A percentile compares a stretch with the other conserved stretches of the same genome.
phyloP scores from a whole-genome alignment of 1,140 invertebrate species.

The Notospermus geniculatus region DNA sequence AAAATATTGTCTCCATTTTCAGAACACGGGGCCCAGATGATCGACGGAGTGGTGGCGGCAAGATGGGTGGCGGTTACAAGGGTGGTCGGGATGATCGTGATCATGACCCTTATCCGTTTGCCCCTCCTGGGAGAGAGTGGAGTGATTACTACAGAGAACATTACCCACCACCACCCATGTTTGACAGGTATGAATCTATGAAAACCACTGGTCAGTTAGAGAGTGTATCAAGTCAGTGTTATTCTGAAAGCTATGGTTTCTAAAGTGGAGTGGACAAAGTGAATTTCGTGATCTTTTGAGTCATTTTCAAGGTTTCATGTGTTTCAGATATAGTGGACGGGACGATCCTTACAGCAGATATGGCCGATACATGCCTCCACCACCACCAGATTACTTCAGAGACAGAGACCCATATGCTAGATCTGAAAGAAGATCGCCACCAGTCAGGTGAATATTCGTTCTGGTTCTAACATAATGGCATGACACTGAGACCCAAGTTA shows the following conservation, averaged over 20 bases:
- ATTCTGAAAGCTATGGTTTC: too few species aligned
- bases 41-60: background rate
- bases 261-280: too few species aligned
- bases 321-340: too few species aligned
- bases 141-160: slow-evolving; percentile 27
- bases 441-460: slow-evolving; percentile 3
- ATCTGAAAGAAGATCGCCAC: slow-evolving; percentile 30
- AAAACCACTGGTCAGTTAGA: too few species aligned
- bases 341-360: slow-evolving; percentile 39
- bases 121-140: background rate
- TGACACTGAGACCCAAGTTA: too few species aligned
- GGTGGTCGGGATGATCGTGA: background rate
- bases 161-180: slow-evolving; percentile 35
- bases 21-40: background rate
- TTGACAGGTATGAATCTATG: slow-evolving; percentile 40
- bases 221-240: too few species aligned
- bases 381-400: slow-evolving; percentile 32
- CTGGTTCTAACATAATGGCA: too few species aligned
- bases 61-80: background rate
- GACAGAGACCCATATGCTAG: slow-evolving; percentile 38
- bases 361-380: slow-evolving; percentile 25
- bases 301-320: too few species aligned
- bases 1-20: background rate
- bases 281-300: too few species aligned
- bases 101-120: background rate